Evolutionary conservation across 2,888 invertebrate genomes (phyloP).

Genomic region (Thereva nobilitata): DNA sequence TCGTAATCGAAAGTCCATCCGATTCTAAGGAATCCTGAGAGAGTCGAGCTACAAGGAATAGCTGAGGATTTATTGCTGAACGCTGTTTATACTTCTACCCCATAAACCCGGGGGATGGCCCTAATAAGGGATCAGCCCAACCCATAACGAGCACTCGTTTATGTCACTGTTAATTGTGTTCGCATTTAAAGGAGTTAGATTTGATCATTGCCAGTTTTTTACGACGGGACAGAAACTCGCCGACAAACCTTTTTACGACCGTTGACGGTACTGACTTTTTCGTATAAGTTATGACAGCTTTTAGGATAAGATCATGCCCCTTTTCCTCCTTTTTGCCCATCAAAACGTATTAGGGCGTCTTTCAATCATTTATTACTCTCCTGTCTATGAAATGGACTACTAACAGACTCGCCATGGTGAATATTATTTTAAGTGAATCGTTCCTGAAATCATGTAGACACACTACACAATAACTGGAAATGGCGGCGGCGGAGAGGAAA

Average conservation of each 20-base stretch:
- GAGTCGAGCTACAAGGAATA: slow-evolving; percentile 10
- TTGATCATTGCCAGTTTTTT: slow-evolving; percentile 15
- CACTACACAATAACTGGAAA: neutral
- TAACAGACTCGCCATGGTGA: no score
- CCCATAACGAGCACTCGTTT: slow-evolving; percentile 23
- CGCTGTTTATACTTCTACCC: slow-evolving; percentile 18
- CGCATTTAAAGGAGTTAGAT: slow-evolving; percentile 24
- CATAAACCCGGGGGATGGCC: slow-evolving; percentile 9
- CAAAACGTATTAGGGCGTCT: no score
- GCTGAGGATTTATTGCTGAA: slow-evolving; percentile 25
- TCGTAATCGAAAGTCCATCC: slow-evolving; percentile 17
- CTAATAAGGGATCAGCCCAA: slow-evolving; percentile 13
- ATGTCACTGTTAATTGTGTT: slow-evolving; percentile 27
- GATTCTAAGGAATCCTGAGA: slow-evolving; percentile 20
- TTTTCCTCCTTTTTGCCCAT: no score
- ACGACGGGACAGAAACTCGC: neutral
- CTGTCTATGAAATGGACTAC: no score
- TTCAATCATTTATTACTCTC: no score
- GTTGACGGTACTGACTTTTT: neutral
- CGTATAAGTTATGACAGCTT: no score
- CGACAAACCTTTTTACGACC: slow-evolving; percentile 16
- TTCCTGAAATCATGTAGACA: neutral
- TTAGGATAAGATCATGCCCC: no score
- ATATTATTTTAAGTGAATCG: no score
- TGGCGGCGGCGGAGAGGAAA: neutral